Evolutionary conservation across 2,797 vertebrate species (phyloP).

Genomic region (Megalops cyprinoides): DNA sequence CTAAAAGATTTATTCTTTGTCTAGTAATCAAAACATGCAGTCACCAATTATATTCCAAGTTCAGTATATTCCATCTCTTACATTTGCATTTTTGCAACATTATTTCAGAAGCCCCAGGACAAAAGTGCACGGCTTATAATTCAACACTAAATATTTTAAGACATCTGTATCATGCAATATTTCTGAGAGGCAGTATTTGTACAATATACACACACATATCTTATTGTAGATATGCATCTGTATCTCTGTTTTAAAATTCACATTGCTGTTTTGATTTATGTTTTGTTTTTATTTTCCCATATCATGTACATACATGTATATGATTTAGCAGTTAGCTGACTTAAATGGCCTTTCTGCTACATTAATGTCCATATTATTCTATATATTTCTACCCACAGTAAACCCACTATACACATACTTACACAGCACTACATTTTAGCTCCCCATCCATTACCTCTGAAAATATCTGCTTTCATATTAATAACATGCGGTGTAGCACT

Average conservation of each 20-base stretch:
- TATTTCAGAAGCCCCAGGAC: constrained; percentile 18
- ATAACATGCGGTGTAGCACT: not conserved
- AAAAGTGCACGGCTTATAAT: constrained; percentile 4
- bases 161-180: not conserved
- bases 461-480: not conserved
- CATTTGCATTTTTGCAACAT: constrained; percentile 3
- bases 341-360: too few relatives aligned
- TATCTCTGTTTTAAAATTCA: too few relatives aligned
- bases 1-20: not conserved
- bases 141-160: constrained; percentile 22
- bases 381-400: not conserved
- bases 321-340: not conserved
- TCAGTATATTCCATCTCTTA: not conserved
- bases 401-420: not conserved
- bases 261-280: not conserved
- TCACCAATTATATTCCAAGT: not conserved
- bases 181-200: not conserved
- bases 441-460: not conserved
- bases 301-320: too few relatives aligned
- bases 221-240: not conserved
- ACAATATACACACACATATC: not conserved
- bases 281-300: too few relatives aligned
- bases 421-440: not conserved
- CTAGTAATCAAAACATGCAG: not conserved
- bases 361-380: not conserved